Base-by-base conservation (phyloP, 2,113 vertebrate genomes). In the Prunella himalayana region DNA sequence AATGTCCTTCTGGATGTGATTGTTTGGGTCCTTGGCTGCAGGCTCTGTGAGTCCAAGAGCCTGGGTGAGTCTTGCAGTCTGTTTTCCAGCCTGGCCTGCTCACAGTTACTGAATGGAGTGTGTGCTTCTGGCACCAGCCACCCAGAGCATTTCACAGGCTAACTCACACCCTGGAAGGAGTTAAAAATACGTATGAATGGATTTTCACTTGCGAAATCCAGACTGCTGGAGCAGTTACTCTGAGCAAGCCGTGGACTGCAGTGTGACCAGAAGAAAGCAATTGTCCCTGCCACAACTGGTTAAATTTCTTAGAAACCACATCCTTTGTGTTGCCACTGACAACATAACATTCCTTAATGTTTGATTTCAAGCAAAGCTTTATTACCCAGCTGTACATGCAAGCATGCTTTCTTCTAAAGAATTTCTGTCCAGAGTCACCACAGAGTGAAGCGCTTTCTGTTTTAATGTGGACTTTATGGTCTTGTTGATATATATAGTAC, bases 291-390 rank as follows among this genome's bases (percentile, higher is more conserved):
- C 39, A 83, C 41, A 92, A 96, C 49, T 93, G 90, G 93, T 96
- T 96, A 93, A 93, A 94, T 92, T 94, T 93, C 56, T 23, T 68
- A 93, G 79, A 96, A 96, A 94, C 93, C 82, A 94, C 93, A 94
- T 96, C 90, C 93, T 93, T 92, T 78, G 31, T 90, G 94, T 96
- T 96, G 88, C 90, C 86, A 86, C 64, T 88, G 90, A 90, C 88
- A 95, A 94, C 93, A 47, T 88, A 96, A 95, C 92, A 94, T 94
- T 95, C 93, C 86, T 93, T 94, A 92, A 82, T 6, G 23, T 95
- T 94, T 92, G 44, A 96, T 93, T 96, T 97, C 80, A 75, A 93
- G 95, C 3, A 5, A 37, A 63, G 49, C 85, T 88, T 83, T 92
- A 88, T 86, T 88, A 90, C 60, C 57, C 92, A 86, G 83, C 66